Evolutionary conservation across 1,140 invertebrate species (phyloP).

Genomic region (Drosophila santomea): DNA sequence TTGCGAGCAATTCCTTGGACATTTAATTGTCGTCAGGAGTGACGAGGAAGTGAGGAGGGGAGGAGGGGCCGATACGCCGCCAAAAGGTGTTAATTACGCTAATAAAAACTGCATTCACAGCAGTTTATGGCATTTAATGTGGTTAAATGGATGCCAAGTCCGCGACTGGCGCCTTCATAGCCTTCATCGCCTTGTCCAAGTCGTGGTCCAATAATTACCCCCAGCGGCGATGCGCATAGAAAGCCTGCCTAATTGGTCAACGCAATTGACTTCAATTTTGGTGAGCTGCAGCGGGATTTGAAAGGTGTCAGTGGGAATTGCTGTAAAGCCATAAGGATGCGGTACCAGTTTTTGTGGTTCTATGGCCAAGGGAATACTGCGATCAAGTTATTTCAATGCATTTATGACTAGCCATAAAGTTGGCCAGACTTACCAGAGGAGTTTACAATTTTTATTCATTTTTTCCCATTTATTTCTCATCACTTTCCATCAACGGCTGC

Average conservation of each 20-base stretch:
- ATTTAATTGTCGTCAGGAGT: constrained; percentile 50
- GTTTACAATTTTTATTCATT: not conserved
- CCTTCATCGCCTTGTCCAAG: constrained; percentile 42
- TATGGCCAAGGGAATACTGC: constrained; percentile 2
- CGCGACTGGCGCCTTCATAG: constrained; percentile 51
- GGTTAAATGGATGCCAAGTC: constrained; percentile 58
- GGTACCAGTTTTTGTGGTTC: constrained; percentile 4
- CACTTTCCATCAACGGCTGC: not conserved
- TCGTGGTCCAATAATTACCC: constrained; percentile 56
- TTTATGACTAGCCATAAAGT: not conserved
- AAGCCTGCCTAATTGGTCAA: constrained; percentile 69
- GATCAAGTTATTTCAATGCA: not conserved
- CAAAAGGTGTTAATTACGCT: constrained; percentile 75
- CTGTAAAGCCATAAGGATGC: not conserved
- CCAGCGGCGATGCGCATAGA: constrained; percentile 52
- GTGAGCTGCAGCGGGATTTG: constrained; percentile 13
- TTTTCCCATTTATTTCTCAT: not conserved
- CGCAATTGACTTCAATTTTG: constrained; percentile 31
- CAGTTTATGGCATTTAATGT: constrained; percentile 69
- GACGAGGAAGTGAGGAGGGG: not conserved
- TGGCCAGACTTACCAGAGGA: not conserved
- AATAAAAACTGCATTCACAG: constrained; percentile 74
- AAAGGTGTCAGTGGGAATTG: constrained; percentile 34
- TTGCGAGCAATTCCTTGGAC: constrained; percentile 11
- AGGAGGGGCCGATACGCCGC: not conserved